Evolutionary conservation across 2,888 invertebrate species (phyloP), one percentile per base, ranked within the genome.

Genomic region (Callyntrura sp.): DNA sequence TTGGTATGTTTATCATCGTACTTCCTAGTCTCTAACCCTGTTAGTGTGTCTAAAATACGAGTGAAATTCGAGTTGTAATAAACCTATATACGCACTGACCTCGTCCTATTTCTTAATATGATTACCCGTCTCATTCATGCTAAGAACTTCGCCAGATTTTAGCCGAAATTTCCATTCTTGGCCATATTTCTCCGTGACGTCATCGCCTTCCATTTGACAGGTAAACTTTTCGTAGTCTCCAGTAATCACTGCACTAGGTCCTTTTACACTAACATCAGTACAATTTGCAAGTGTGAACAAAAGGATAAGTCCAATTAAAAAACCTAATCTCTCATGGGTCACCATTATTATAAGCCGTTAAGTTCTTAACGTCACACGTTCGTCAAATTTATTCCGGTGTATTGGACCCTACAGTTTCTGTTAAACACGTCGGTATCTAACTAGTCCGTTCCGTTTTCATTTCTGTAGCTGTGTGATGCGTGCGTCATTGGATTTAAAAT

Each of bases 171-270:
- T 84, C 89, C 89, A 89, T 6, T 9, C n/a, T 0, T 57, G n/a
- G n/a, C 55, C 70, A 17, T 25, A 20, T 3, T 78, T 76, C n/a
- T n/a, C 1, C 23, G 5, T 48, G 6, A 85, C 62, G 20, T 57
- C 43, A 1, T 65, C 35, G 9, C 62, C 65, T 12, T 68, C 68
- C 11, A 81, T 28, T 0, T 78, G 57, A 48, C 89, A 89, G 25
- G 79, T 84, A 70, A 79, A 89, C 28, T 65, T 78, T 68, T 89
- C 89, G 28, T 48, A 89, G 45, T 89, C 79, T 11, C 89, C 89
- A 12, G 62, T 25, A 14, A 85, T 17, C 5, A 23, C 78, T 17
- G 2, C 17, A 3, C 23, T 48, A 8, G 85, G 85, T 25, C 85
- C 85, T 14, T 1, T 78, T 9, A 85, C 48, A 20, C 14, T 11